These are phyloP conservation scores for Tapirus indicus DNA, from an alignment of 2,797 vertebrate species.

Conservation along the genomic window DNA sequence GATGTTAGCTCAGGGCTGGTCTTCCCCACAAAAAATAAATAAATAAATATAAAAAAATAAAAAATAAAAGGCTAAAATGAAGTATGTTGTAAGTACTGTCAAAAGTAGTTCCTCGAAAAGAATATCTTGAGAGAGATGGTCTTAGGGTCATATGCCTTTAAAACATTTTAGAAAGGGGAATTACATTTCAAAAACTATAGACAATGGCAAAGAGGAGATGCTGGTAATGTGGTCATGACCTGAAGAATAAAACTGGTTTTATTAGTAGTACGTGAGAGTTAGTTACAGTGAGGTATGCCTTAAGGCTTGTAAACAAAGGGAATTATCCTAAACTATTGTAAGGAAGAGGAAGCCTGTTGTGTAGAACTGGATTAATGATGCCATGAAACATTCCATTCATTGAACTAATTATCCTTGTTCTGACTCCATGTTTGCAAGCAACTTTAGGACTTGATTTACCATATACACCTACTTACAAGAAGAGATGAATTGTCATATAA, in stretches of 20 bases:
- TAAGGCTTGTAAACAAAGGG: background rate
- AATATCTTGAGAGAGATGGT: background rate
- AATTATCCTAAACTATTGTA: background rate
- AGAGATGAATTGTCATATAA: background rate
- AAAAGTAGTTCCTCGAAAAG: background rate
- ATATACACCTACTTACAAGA: background rate
- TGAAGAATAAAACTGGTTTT: background rate
- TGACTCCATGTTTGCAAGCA: background rate
- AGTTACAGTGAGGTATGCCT: background rate
- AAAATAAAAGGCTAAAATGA: background rate
- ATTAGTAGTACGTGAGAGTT: background rate
- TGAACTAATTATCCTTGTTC: slow-evolving; percentile 11
- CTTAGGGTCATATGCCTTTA: background rate
- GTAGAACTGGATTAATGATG: background rate
- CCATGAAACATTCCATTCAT: slow-evolving; percentile 13
- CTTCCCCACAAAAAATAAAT: no score
- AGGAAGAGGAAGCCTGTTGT: background rate
- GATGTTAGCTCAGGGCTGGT: no score
- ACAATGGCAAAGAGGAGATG: background rate
- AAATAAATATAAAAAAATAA: no score
- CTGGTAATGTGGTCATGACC: background rate
- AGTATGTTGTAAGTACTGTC: background rate
- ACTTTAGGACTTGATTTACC: background rate
- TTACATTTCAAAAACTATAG: background rate
- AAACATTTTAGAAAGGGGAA: background rate